Base-by-base conservation (phyloP, 2,888 invertebrate species). In the Orthosia gracilis region DNA sequence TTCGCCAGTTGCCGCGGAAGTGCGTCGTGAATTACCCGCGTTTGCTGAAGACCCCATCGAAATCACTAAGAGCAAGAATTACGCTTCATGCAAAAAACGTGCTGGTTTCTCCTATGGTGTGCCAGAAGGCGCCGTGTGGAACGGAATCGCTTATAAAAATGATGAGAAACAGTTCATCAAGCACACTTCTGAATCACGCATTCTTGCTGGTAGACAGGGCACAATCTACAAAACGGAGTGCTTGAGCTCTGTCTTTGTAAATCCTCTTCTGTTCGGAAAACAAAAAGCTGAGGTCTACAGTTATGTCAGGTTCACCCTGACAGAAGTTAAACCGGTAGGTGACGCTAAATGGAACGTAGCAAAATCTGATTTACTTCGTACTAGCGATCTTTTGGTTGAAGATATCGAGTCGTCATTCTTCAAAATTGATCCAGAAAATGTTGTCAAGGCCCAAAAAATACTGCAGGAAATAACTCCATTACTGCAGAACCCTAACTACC, bases 51-150 rank as follows among this genome's bases (percentile, higher is more conserved):
- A 97, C 26, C 92, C 97, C 5, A 96, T 97, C 80, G 97, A 97
- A 88, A 96, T 98, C 72, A 96, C 97, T 13, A 98, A 98, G 91
- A 97, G 96, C 85, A 97, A 97, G 87, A 97, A 97, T 92, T 97
- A 97, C 89, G 97, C 96, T 68, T 97, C 97, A 78, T 97, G 97
- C 91, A 96, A 97, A 65, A 96, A 97, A 83, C 96, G 97, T 84
- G 96, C 97, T 47, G 96, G 96, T 47, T 97, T 97, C 89, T 97
- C 97, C 88, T 97, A 96, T 85, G 98, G 98, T 63, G 95, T 98
- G 40, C 96, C 96, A 21, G 95, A 95, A 61, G 92, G 95, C 17
- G 95, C 94, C 23, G 92, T 97, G 80, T 97, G 97, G 96, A 95
- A 93, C 17, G 94, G 95, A 55, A 90, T 91, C 4, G 97, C 92